Conservation (phyloP, 2,113 vertebrate genomes). For the Cepphus grylle region DNA sequence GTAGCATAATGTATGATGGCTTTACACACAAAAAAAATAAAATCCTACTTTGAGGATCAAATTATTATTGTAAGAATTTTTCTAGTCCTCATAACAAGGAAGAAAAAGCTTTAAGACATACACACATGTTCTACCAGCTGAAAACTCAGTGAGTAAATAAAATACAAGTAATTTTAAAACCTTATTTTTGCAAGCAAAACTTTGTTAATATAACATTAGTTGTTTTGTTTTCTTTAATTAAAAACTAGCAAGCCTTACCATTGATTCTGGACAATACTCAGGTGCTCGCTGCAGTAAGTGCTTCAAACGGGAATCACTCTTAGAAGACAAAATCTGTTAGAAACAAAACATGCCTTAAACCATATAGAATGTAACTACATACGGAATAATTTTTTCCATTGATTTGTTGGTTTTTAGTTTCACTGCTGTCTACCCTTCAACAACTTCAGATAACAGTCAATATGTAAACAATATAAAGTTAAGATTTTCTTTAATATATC, state of each 20-base stretch:
- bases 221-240: neutral
- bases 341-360: slow-evolving; percentile 19
- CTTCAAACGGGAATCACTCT: slow-evolving; percentile 94
- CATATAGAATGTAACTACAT: neutral
- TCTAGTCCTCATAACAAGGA: neutral
- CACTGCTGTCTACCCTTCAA: neutral
- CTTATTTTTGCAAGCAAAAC: neutral
- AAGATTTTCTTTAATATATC: neutral
- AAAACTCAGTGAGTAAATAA: neutral
- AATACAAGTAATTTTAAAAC: neutral
- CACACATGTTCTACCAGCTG: neutral
- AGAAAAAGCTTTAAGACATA: neutral
- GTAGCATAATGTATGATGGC: neutral
- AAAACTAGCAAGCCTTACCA: slow-evolving; percentile 73
- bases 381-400: neutral
- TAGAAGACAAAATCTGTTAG: slow-evolving; percentile 89
- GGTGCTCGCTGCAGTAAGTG: slow-evolving; percentile 91
- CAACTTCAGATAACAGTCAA: neutral
- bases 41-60: neutral
- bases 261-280: slow-evolving; percentile 89
- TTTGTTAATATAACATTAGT: neutral
- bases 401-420: neutral
- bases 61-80: neutral
- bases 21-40: neutral
- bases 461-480: neutral